These are phyloP conservation scores for Nebria brevicollis DNA, from an alignment of 2,888 invertebrate genomes.

Conservation along the genomic window DNA sequence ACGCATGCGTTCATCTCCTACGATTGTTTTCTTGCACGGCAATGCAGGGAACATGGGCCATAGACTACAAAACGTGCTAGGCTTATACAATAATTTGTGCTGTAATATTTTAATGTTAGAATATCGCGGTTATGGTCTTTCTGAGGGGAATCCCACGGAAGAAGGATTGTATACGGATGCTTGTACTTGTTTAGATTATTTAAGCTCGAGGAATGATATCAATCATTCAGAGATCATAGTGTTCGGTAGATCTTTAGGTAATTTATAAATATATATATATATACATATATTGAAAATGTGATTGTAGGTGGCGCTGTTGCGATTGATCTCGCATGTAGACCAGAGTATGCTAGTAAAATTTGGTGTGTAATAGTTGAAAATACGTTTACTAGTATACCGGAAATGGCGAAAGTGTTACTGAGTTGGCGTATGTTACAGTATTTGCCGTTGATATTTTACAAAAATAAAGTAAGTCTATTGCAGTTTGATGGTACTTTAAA, in stretches of 20 bases:
- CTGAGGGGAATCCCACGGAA: constrained; percentile 89
- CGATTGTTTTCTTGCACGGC: constrained; percentile 92
- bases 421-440: constrained; percentile 77
- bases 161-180: constrained; percentile 89
- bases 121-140: constrained; percentile 93
- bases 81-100: constrained; percentile 81
- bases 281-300: constrained; percentile 55
- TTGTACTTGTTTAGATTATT: constrained; percentile 85
- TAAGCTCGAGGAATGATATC: constrained; percentile 82
- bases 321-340: constrained; percentile 82
- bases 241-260: constrained; percentile 89
- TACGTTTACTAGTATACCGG: constrained; percentile 94
- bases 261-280: constrained; percentile 26
- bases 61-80: constrained; percentile 87
- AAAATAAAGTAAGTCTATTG: constrained; percentile 80
- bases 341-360: constrained; percentile 80
- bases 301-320: constrained; percentile 86
- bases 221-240: constrained; percentile 86
- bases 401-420: constrained; percentile 87
- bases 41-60: constrained; percentile 98
- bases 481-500: background rate
- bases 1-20: constrained; percentile 77
- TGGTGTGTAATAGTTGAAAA: constrained; percentile 93
- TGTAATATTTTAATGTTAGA: constrained; percentile 94
- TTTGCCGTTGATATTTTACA: constrained; percentile 85